Evolutionary conservation across 2,888 invertebrate genomes (phyloP), one percentile per base, ranked within the genome.

Genomic region (Agapostemon virescens): DNA sequence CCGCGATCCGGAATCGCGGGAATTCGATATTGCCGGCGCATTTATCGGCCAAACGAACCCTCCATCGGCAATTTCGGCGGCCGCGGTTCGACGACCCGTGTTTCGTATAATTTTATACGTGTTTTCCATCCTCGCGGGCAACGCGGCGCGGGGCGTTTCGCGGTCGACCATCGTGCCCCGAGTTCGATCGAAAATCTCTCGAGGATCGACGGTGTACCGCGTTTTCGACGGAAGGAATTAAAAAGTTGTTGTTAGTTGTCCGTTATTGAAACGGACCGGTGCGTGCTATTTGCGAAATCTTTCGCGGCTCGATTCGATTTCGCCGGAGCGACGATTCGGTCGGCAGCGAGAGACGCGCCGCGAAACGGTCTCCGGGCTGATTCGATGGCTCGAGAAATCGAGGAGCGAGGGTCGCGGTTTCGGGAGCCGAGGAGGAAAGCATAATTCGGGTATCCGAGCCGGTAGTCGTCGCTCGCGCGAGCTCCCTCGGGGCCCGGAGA

Each of bases 401-500:
- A 30, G 23, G 17, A 40, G 6, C 20, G 23, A 13, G 55, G 23
- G 55, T 55, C 55, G 55, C 26, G 55, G 55, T 55, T 55, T 55
- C 6, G 5, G 26, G 5, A 1, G 13, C 5, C 1, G 38, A 20
- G 45, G 58, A 17, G 26, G 20, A 23, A 71, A 42, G 52, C 64
- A 64, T 64, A 79, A 75, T 64, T 75, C 72, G 75, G 15, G 67
- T 61, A 68, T 80, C 33, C 64, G 40, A 9, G 49, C n/a, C 17
- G 74, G 61, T 55, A 58, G 49, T 0, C 61, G 38, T 45, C 66
- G 70, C 36, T 17, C 20, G 70, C 42, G 26, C 33, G 40, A 61
- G 33, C 23, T 42, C 17, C 36, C 5, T 63, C 58, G 52, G 20
- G 66, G 30, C 52, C n/a, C 55, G 30, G 58, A 58, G 88, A 87